Base-by-base conservation (phyloP, 1,140 invertebrate species). In the Homarus americanus region DNA sequence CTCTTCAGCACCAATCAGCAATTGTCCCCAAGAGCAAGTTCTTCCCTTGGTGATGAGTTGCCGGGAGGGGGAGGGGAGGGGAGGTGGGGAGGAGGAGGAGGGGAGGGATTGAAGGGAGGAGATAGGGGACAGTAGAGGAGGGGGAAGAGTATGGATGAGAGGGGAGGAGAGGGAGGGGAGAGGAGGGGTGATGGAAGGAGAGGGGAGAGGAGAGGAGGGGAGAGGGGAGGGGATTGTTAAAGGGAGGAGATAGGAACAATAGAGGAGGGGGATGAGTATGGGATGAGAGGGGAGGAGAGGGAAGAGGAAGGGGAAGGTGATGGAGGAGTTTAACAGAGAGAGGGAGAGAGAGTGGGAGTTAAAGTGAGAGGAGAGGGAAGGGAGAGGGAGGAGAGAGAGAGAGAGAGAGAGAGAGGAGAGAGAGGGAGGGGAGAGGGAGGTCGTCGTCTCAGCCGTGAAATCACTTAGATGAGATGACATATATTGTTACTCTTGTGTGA, bases 21-120 rank as follows among this genome's bases (percentile, higher is more conserved):
- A 80, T 80, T 80, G 78, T 80, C 41, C 78, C 41, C 78, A n/a
- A 32, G 78, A 53, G 78, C 28, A n/a, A 53, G n/a, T 49, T 80
- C 49, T 80, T 34, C 41, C 49, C 9, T n/a, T n/a, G n/a, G n/a
- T n/a, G n/a, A n/a, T n/a, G n/a, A n/a, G n/a, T n/a, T n/a, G n/a
- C n/a, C n/a, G n/a, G n/a, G n/a, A n/a, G n/a, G n/a, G 41, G 41
- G 41, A n/a, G 34, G 20, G 32, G 79, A 82, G 79, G 12, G 7
- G 49, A 4, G 7, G 28, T 36, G 44, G n/a, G 40, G n/a, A 12
- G 4, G 32, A 2, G 2, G 9, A 15, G 24, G 36, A 36, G 9
- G 17, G 12, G 32, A 40, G 2, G n/a, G n/a, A n/a, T n/a, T n/a
- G n/a, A n/a, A n/a, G 34, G 32, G 12, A 24, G 9, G 34, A 12